Conservation (phyloP, 2,888 invertebrate species). For the Muschampia plurimacula region DNA sequence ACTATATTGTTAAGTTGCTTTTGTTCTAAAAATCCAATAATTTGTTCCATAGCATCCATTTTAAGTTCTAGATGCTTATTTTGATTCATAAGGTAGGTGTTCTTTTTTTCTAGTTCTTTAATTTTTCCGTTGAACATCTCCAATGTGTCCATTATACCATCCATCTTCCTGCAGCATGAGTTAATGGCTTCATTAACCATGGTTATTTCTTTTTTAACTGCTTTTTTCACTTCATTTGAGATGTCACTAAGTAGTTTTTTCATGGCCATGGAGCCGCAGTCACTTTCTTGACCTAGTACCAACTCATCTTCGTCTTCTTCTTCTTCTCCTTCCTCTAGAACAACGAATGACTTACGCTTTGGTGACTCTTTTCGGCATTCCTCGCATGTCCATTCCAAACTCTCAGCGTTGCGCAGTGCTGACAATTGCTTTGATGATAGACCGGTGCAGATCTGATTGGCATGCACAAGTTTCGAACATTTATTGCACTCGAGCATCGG, state of each 20-base stretch:
- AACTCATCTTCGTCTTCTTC: neutral
- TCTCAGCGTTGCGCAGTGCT: constrained; percentile 17
- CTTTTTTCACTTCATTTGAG: constrained; percentile 20
- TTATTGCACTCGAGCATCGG: constrained; percentile 20
- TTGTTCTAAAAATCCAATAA: constrained; percentile 19
- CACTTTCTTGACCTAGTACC: neutral
- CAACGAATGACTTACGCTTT: constrained; percentile 9
- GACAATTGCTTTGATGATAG: constrained; percentile 18
- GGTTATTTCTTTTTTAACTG: constrained; percentile 7
- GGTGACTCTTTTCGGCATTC: constrained; percentile 17
- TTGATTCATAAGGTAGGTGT: constrained; percentile 15
- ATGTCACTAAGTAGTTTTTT: constrained; percentile 11
- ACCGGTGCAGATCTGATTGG: constrained; percentile 11
- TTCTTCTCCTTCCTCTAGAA: neutral
- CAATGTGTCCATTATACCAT: constrained; percentile 1
- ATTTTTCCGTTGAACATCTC: constrained; percentile 17
- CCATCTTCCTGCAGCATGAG: constrained; percentile 22
- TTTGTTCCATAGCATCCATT: constrained; percentile 16
- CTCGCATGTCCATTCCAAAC: constrained; percentile 12
- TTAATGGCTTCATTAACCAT: constrained; percentile 13
- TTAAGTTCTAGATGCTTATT: constrained; percentile 31
- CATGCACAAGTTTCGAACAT: constrained; percentile 22
- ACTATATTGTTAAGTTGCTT: constrained; percentile 14
- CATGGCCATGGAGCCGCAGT: neutral
- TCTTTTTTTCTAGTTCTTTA: constrained; percentile 26